Base-by-base conservation (phyloP, 2,797 vertebrate species). In the Neosalanx taihuensis region DNA sequence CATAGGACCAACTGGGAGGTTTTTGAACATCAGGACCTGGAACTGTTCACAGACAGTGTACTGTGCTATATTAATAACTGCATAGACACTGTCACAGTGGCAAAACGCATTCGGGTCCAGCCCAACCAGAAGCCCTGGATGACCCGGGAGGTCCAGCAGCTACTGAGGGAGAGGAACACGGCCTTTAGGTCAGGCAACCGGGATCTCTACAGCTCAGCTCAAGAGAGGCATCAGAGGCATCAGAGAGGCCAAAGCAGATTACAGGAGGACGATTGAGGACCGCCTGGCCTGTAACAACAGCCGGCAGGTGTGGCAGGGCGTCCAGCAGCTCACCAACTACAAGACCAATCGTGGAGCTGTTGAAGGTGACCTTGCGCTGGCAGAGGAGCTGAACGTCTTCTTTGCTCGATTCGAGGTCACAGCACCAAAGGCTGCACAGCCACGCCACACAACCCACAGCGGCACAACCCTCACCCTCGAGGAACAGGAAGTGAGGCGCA, bases 71-170 rank as follows among this genome's bases (percentile, higher is more conserved):
- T 80, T 5, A 66, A 64, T n/a, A 5, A 37, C 61, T 74, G 69
- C n/a, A 66, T 29, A 12, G 78, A 72, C 65, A 71, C 46, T 29
- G 61, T 64, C 53, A 63, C 33, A 12, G 49, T 67, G 58, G 58
- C 68, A 5, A 69, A 59, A 61, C 6, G 1, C n/a, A 70, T 75
- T 26, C 3, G 29, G 20, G 49, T 67, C 5, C 71, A 70, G 4
- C 67, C 67, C 0, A 73, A 70, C 13, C 41, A 23, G 57, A 79
- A 79, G 20, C 49, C 71, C 31, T 76, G 64, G 59, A 74, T 79
- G 71, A 76, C 69, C 9, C 59, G 35, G n/a, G 18, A 72, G 15
- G 67, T 75, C 23, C 33, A 29, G 9, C 33, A 30, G 4, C 67
- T 67, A 15, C 15, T 76, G 7, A 72, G 13, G 23, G 23, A 13